Evolutionary conservation across 2,113 vertebrate species (phyloP).

Genomic region (Oplegnathus fasciatus): DNA sequence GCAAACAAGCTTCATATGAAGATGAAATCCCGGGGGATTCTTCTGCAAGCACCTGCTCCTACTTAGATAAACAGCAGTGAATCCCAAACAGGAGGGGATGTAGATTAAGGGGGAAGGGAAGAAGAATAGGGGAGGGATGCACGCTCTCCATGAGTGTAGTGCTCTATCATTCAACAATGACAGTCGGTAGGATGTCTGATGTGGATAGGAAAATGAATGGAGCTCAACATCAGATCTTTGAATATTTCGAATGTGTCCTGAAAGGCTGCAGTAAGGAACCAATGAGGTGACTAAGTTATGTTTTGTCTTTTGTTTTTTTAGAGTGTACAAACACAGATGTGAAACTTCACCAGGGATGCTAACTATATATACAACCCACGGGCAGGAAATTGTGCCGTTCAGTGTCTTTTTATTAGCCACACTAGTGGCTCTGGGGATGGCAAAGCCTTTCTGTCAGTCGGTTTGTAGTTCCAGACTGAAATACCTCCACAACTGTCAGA

Average conservation of each 20-base stretch:
- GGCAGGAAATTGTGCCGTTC: not conserved
- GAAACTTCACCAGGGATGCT: not conserved
- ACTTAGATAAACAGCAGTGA: conserved; percentile 64
- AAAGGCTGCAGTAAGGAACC: conserved; percentile 30
- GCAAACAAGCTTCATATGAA: conserved; percentile 62
- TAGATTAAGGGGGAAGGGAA: conserved; percentile 21
- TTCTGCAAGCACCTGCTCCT: conserved; percentile 48
- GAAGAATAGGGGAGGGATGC: not conserved
- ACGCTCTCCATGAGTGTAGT: conserved; percentile 19
- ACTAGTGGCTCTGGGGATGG: not conserved
- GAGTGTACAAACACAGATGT: not conserved
- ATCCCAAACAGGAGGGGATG: conserved; percentile 62
- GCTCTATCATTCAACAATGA: conserved; percentile 22
- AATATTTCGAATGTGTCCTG: conserved; percentile 22
- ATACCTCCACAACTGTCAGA: not conserved
- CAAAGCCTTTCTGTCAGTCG: not conserved
- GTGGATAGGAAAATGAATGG: not conserved
- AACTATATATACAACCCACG: not conserved
- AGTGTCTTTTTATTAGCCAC: not conserved
- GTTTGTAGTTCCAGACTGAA: not conserved
- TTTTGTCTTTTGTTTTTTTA: not conserved
- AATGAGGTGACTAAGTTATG: not conserved
- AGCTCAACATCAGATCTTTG: not conserved
- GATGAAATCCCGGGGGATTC: conserved; percentile 60
- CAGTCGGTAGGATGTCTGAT: conserved; percentile 14